A percentile compares a stretch with the other conserved stretches of the same genome.
Evolutionary conservation across 23 tunicate genomes (phyloP).

Genomic region (Diplosoma virens): DNA sequence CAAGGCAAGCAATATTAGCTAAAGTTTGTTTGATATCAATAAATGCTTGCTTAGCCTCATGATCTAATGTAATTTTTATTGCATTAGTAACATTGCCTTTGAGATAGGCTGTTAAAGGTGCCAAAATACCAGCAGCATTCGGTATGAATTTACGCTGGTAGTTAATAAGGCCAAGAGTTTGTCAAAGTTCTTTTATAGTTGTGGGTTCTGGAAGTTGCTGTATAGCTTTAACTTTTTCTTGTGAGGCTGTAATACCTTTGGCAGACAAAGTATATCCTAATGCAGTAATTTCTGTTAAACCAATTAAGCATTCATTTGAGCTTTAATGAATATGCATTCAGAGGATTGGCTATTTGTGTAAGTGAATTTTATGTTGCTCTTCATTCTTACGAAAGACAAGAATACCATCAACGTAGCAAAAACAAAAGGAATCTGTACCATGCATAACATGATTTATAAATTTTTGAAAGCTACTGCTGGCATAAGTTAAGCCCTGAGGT

Average conservation of each 20-base stretch:
- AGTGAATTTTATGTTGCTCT: constrained; percentile 6
- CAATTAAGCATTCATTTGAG: constrained; percentile 31
- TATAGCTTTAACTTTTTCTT: constrained; percentile 21
- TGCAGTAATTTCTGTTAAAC: neutral
- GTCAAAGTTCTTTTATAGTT: constrained; percentile 8
- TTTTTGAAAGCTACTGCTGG: constrained; percentile 13
- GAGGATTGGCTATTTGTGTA: neutral
- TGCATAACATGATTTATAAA: constrained; percentile 7
- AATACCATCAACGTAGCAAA: constrained; percentile 18
- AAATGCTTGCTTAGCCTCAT: constrained; percentile 19
- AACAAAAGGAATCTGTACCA: constrained; percentile 12
- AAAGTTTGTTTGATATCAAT: neutral
- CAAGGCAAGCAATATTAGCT: constrained; percentile 1
- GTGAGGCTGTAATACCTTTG: constrained; percentile 20
- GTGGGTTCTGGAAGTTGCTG: constrained; percentile 23
- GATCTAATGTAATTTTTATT: neutral
- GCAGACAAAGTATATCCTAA: constrained; percentile 16
- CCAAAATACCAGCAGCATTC: constrained; percentile 23
- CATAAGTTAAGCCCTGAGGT: constrained; percentile 17
- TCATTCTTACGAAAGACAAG: neutral
- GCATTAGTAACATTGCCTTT: constrained; percentile 4
- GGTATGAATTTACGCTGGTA: constrained; percentile 6
- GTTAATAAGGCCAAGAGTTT: constrained; percentile 13
- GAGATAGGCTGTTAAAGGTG: neutral
- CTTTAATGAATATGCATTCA: neutral